Conservation (phyloP, 2,888 invertebrate genomes). For the Agonum fuliginosum region DNA sequence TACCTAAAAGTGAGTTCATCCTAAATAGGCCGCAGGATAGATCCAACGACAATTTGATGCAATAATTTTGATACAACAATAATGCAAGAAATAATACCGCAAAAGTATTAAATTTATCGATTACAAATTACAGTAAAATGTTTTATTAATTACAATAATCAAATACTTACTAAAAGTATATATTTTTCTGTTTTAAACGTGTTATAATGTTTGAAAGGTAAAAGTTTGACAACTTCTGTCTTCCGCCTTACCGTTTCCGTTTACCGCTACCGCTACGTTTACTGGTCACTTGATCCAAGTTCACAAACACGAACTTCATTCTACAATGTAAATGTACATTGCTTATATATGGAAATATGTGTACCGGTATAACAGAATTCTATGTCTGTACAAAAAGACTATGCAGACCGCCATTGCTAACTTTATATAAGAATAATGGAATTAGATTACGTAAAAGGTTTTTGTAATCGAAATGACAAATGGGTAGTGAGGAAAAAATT, state of each 20-base stretch:
- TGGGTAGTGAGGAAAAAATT: constrained; percentile 1
- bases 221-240: neutral
- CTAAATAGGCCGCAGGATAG: too few species aligned
- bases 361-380: neutral
- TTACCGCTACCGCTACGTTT: neutral
- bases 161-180: too few species aligned
- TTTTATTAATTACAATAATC: too few species aligned
- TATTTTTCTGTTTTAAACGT: too few species aligned
- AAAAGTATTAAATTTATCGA: too few species aligned
- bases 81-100: too few species aligned
- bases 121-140: too few species aligned
- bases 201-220: too few species aligned
- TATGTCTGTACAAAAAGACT: neutral
- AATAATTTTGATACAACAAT: too few species aligned
- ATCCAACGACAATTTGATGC: too few species aligned
- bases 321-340: constrained; percentile 5
- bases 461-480: constrained; percentile 11
- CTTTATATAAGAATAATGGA: neutral
- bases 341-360: constrained; percentile 19
- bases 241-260: neutral
- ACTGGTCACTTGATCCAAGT: constrained; percentile 7
- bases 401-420: neutral
- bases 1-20: too few species aligned
- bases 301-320: constrained; percentile 4
- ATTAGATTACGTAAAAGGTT: constrained; percentile 13